Evolutionary conservation across 2,888 invertebrate genomes (phyloP).

Genomic region (Catonia carolina): DNA sequence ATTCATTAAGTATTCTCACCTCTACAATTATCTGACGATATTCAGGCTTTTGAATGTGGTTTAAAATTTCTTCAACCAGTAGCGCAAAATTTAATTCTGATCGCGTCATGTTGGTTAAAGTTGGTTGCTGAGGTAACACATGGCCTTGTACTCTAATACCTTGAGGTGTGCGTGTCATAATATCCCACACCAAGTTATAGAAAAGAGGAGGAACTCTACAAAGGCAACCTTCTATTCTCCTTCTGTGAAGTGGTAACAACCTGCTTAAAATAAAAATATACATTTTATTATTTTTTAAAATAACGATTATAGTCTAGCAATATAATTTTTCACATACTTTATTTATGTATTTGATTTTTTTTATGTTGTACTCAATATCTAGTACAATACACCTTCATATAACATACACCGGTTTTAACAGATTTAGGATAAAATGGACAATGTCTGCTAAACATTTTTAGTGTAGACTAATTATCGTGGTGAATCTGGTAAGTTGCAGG

Average conservation of each 20-base stretch:
- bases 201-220: slow-evolving; percentile 93
- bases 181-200: slow-evolving; percentile 94
- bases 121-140: slow-evolving; percentile 85
- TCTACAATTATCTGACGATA: slow-evolving; percentile 65
- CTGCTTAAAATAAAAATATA: slow-evolving; percentile 46
- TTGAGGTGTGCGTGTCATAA: slow-evolving; percentile 77
- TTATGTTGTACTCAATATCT: too few species aligned
- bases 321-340: slow-evolving; percentile 13
- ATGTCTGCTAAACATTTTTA: too few species aligned
- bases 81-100: slow-evolving; percentile 94
- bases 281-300: slow-evolving; percentile 10
- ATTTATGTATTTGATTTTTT: slow-evolving; percentile 1
- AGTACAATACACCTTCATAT: too few species aligned
- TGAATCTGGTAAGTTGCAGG: too few species aligned
- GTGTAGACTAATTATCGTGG: too few species aligned
- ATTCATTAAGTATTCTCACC: too few species aligned
- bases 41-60: slow-evolving; percentile 57
- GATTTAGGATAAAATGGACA: too few species aligned
- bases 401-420: too few species aligned
- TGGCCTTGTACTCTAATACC: slow-evolving; percentile 85
- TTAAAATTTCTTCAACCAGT: slow-evolving; percentile 77
- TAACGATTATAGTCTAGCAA: too few species aligned
- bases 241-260: slow-evolving; percentile 71
- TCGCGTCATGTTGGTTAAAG: slow-evolving; percentile 91
- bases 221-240: slow-evolving; percentile 91